Conservation (phyloP, 2,797 vertebrate genomes). For the Myotis daubentonii region DNA sequence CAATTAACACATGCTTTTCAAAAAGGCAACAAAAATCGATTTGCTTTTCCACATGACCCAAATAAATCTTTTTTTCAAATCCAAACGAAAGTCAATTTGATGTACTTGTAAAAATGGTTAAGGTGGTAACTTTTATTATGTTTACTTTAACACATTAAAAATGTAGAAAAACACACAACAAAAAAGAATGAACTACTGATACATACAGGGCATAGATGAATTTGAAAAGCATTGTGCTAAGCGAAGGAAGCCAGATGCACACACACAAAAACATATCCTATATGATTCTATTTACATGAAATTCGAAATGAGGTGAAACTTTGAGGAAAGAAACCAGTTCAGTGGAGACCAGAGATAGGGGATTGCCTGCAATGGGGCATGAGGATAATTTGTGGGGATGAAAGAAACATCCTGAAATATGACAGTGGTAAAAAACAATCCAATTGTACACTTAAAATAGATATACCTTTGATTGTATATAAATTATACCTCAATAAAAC, state of each 20-base stretch:
- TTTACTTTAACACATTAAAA: not conserved
- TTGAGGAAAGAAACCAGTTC: not conserved
- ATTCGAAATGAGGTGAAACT: not conserved
- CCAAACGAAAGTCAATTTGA: not conserved
- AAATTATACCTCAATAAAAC: not conserved
- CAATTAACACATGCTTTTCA: not conserved
- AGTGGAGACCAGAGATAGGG: not conserved
- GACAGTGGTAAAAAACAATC: not conserved
- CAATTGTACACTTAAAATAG: not conserved
- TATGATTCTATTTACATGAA: not conserved
- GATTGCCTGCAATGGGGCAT: too few species aligned
- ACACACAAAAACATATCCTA: not conserved
- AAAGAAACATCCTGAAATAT: conserved; percentile 36
- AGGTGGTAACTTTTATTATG: not conserved
- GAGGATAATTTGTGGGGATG: not conserved
- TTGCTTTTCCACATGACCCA: conserved; percentile 8
- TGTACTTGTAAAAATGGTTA: not conserved
- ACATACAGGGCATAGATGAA: not conserved
- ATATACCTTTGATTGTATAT: not conserved
- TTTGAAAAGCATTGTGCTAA: not conserved
- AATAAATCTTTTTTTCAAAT: not conserved
- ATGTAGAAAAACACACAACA: not conserved
- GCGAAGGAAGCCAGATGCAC: not conserved
- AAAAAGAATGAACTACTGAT: not conserved
- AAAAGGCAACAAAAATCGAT: not conserved